These are phyloP conservation scores for Exephanes ischioxanthus DNA, from an alignment of 2,888 invertebrate species.

Conservation along the genomic window DNA sequence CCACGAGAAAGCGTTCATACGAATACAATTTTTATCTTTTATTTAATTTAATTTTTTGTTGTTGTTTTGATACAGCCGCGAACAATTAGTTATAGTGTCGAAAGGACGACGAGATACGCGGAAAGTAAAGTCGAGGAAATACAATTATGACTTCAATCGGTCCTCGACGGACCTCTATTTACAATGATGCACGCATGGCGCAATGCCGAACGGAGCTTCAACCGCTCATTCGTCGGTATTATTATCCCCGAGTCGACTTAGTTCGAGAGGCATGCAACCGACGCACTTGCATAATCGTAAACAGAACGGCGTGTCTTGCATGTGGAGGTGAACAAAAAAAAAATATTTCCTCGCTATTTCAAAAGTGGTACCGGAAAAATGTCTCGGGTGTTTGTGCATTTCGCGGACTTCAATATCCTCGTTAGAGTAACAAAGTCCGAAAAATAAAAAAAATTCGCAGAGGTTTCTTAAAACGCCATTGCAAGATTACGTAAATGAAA, in stretches of 20 bases:
- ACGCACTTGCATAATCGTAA: conserved; percentile 59
- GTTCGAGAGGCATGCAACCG: conserved; percentile 14
- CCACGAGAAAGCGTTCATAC: conserved; percentile 22
- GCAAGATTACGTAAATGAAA: no score
- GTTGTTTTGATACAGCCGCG: neutral
- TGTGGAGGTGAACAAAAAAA: neutral
- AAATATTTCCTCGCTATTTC: no score
- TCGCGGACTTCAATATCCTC: no score
- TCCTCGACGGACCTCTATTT: conserved; percentile 30
- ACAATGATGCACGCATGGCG: conserved; percentile 20
- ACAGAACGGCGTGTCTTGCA: conserved; percentile 39
- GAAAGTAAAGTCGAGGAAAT: conserved; percentile 39
- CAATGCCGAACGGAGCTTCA: conserved; percentile 49
- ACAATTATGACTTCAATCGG: conserved; percentile 5
- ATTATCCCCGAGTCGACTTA: conserved; percentile 44
- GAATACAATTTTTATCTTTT: neutral
- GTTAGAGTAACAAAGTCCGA: no score
- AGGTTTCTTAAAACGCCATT: no score
- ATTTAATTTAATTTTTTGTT: neutral
- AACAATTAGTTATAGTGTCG: neutral
- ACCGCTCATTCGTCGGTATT: conserved; percentile 49
- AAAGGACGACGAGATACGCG: neutral
- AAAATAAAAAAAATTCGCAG: no score
- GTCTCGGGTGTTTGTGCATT: no score
- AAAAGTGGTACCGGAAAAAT: no score